These are phyloP conservation scores for Ornithoptera alexandrae DNA, from an alignment of 2,888 invertebrate species.

Conservation along the genomic window DNA sequence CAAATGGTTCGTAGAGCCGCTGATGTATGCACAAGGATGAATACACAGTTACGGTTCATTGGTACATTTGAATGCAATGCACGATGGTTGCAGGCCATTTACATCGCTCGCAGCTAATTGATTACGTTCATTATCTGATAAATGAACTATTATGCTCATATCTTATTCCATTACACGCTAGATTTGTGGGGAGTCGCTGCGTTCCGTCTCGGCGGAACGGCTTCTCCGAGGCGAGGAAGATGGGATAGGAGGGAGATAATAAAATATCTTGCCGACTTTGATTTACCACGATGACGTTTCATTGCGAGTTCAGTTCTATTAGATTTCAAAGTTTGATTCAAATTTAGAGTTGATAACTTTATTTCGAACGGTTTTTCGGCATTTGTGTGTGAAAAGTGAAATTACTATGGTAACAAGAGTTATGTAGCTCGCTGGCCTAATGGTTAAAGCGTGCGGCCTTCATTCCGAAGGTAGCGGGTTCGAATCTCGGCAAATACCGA, in stretches of 20 bases:
- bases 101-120: slow-evolving; percentile 24
- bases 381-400: not conserved
- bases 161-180: slow-evolving; percentile 24
- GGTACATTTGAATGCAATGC: slow-evolving; percentile 27
- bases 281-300: not conserved
- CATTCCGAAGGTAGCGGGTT: no score
- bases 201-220: slow-evolving; percentile 9
- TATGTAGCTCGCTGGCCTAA: no score
- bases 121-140: slow-evolving; percentile 31
- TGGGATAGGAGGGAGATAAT: not conserved
- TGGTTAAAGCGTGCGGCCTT: no score
- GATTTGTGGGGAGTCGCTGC: slow-evolving; percentile 19
- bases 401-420: no score
- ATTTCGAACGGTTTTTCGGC: not conserved
- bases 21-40: slow-evolving; percentile 8
- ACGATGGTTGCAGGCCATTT: slow-evolving; percentile 24
- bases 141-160: slow-evolving; percentile 27
- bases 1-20: slow-evolving; percentile 3
- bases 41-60: slow-evolving; percentile 27
- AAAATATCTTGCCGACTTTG: slow-evolving; percentile 2
- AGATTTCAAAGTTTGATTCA: not conserved
- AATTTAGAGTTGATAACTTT: not conserved
- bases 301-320: not conserved
- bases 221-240: slow-evolving; percentile 3
- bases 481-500: no score